Evolutionary conservation across 2,113 vertebrate species (phyloP), one percentile per base, ranked within the genome.

Genomic region (Hydrochoerus hydrochaeris): DNA sequence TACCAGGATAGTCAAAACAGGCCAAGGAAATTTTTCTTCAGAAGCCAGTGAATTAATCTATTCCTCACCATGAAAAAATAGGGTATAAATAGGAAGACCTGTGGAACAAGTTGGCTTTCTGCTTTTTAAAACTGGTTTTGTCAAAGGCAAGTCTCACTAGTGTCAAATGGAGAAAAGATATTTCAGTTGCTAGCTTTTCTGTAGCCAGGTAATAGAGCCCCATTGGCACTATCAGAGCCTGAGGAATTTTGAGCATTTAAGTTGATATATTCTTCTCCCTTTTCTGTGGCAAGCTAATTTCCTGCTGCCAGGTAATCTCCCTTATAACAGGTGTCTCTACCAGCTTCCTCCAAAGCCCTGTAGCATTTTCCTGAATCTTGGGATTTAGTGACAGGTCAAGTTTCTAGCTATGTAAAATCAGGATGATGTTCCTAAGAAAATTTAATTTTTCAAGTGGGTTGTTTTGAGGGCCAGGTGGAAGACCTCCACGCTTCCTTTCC

Each of bases 1-100:
- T 95, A 52, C 69, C 62, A 94, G 78, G 62, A 65, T 75, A 97
- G 78, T 94, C 85, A 93, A 96, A 96, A 96, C 88, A 97, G 41
- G 69, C 69, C 69, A n/a, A 95, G 46, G 46, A 95, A 91, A 65
- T 19, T 28, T 58, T 88, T 91, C 52, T 89, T 96, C 58, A 88
- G 80, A 90, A 97, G 46, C 63, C 71, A n/a, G 44, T 90, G 44
- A 87, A 97, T 97, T 90, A 95, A 90, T 96, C 71, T 90, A 49
- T 85, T 83, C 92, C 63, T 86, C 62, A 91, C 71, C 8, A 82
- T 90, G 44, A 92, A 65, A 94, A 90, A 75, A 88, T 3, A 78
- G 41, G 44, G 35, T 73, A 26, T 14, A 46, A 89, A 92, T 49
- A 91, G 75, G 24, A 95, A 94, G 71, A 60, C 22, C 32, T 58